These are phyloP conservation scores for Terrapene triunguis DNA, from an alignment of 2,113 vertebrate species.

Conservation along the genomic window DNA sequence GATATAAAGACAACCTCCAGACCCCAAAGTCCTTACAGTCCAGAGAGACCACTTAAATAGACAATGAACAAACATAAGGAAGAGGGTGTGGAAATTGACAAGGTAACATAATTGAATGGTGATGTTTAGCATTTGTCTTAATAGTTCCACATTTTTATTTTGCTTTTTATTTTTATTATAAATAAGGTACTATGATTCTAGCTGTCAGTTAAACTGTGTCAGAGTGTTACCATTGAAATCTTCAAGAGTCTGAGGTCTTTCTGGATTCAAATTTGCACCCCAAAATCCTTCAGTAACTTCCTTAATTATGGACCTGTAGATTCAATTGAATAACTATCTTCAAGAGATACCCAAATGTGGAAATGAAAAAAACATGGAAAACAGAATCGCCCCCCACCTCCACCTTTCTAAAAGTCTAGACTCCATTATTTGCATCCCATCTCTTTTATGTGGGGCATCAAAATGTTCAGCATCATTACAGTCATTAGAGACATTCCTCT, in stretches of 20 bases:
- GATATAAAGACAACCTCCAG: too few species aligned
- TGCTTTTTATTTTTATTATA: too few species aligned
- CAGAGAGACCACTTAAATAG: not conserved
- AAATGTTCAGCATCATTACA: slow-evolving; percentile 32
- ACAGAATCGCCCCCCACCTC: not conserved
- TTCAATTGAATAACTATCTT: not conserved
- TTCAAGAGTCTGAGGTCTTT: not conserved
- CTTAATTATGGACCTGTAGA: not conserved
- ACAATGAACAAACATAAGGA: not conserved
- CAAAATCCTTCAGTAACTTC: not conserved
- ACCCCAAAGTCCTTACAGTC: not conserved
- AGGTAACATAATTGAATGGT: not conserved
- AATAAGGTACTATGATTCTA: not conserved
- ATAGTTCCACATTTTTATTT: not conserved
- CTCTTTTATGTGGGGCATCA: slow-evolving; percentile 21
- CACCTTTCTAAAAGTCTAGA: not conserved
- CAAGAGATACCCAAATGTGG: not conserved
- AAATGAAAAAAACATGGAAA: not conserved
- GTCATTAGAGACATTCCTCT: slow-evolving; percentile 53
- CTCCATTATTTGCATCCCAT: slow-evolving; percentile 34
- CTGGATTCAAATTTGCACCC: not conserved
- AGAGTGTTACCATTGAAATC: not conserved
- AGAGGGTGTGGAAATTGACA: not conserved
- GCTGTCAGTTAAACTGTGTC: not conserved
- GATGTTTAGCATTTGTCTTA: not conserved